A percentile compares a stretch with the other conserved stretches of the same genome.
Evolutionary conservation across 92 coral and sea anemone species (phyloP).

Genomic region (Phenganax stokvisi): DNA sequence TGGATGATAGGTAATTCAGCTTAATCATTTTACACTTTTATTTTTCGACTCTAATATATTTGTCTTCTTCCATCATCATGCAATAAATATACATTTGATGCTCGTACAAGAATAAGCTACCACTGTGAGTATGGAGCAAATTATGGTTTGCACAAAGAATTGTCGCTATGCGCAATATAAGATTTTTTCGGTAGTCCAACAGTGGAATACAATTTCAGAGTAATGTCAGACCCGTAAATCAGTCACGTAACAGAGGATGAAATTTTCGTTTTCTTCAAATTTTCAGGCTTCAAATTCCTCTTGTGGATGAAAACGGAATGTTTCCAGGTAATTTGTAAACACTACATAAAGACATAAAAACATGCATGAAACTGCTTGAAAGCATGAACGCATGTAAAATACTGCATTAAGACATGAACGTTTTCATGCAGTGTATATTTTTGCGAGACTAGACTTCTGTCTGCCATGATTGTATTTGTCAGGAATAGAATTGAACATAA

Average conservation of each 20-base stretch:
- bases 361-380: too few species aligned
- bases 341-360: too few species aligned
- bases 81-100: neutral
- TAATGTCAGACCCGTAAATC: too few species aligned
- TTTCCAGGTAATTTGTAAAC: constrained; percentile 26
- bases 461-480: too few species aligned
- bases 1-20: constrained; percentile 31
- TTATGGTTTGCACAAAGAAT: neutral
- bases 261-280: neutral
- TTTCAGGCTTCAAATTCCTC: constrained; percentile 27
- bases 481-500: too few species aligned
- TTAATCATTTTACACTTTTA: neutral
- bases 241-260: neutral
- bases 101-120: neutral
- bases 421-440: neutral
- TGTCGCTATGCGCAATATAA: too few species aligned
- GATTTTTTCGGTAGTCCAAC: too few species aligned
- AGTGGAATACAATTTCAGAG: too few species aligned
- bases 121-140: too few species aligned
- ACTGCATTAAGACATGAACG: neutral
- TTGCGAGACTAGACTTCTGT: too few species aligned
- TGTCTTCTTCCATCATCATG: neutral
- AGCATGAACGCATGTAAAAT: too few species aligned
- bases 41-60: neutral
- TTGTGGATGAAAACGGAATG: constrained; percentile 40